phyloP scores from a whole-genome alignment of 2,797 vertebrate genomes.

The Macropodus opercularis region DNA sequence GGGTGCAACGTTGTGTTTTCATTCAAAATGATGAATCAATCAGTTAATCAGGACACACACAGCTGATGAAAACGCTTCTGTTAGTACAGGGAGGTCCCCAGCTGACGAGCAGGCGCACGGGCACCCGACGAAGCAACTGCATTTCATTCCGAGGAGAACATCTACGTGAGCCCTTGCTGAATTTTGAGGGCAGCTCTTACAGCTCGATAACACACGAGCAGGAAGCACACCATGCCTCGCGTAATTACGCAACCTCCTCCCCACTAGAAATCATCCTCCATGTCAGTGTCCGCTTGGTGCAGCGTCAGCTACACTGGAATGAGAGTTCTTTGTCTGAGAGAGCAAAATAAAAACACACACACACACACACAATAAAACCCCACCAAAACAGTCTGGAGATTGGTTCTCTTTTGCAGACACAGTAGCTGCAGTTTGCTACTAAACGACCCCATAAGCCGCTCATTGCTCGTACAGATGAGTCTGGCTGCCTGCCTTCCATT shows the following conservation, averaged over 20 bases:
- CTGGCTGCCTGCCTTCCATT: conserved; percentile 34
- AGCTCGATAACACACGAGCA: conserved; percentile 49
- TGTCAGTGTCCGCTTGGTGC: conserved; percentile 50
- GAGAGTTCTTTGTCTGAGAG: conserved; percentile 61
- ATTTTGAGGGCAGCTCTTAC: conserved; percentile 12
- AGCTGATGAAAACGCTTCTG: conserved; percentile 24
- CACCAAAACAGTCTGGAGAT: conserved; percentile 30
- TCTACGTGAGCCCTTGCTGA: conserved; percentile 21
- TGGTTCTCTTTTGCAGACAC: conserved; percentile 52
- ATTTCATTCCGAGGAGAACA: conserved; percentile 2
- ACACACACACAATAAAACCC: too few species aligned
- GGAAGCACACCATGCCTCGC: conserved; percentile 59
- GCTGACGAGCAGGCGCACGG: conserved; percentile 8
- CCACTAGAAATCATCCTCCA: conserved; percentile 47
- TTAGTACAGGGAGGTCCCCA: conserved; percentile 5
- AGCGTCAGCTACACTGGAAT: conserved; percentile 51
- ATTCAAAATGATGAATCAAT: conserved; percentile 55
- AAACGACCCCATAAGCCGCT: conserved; percentile 41
- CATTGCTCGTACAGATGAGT: conserved; percentile 44
- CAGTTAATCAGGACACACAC: conserved; percentile 31
- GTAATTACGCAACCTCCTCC: conserved; percentile 64
- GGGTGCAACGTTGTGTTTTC: conserved; percentile 54
- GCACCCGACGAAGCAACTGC: conserved; percentile 12
- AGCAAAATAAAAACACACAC: conserved; percentile 40
- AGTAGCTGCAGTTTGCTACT: conserved; percentile 52